Evolutionary conservation across 2,888 invertebrate genomes (phyloP).

Genomic region (Heteromyza rotundicornis): DNA sequence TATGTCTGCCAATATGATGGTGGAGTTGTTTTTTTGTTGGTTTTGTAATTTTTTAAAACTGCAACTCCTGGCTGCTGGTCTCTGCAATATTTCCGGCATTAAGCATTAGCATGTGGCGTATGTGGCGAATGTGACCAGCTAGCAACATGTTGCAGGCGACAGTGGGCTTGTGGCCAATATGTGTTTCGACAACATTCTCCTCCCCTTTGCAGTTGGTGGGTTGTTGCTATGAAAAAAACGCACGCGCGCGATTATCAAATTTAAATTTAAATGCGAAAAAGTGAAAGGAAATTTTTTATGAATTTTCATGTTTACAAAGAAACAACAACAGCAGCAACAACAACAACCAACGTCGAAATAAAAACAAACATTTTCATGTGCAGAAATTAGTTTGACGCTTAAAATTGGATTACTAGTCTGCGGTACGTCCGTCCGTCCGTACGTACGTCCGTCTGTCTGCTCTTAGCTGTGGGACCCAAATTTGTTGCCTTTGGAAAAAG

Average conservation of each 20-base stretch:
- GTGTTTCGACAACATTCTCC: no score
- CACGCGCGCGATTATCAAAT: slow-evolving; percentile 27
- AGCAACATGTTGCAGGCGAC: background rate
- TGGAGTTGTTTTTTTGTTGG: background rate
- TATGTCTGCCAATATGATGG: background rate
- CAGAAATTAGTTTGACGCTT: background rate
- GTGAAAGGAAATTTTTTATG: slow-evolving; percentile 33
- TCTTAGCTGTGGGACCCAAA: background rate
- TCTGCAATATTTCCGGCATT: slow-evolving; percentile 22
- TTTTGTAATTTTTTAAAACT: background rate
- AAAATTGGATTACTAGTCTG: background rate
- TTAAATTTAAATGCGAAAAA: slow-evolving; percentile 33
- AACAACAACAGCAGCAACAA: background rate
- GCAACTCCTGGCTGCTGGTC: background rate
- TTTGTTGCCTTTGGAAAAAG: no score
- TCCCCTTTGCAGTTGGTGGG: background rate
- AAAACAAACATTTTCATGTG: background rate
- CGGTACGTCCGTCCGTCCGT: no score
- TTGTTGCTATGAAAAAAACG: background rate
- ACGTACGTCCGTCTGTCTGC: background rate
- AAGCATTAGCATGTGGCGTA: slow-evolving; percentile 10
- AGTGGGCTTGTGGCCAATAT: background rate
- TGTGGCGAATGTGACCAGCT: background rate
- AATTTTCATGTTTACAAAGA: background rate
- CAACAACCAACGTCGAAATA: no score